These are phyloP conservation scores for Lasioglossum figueresi DNA, from an alignment of 2,888 invertebrate species.

Conservation along the genomic window DNA sequence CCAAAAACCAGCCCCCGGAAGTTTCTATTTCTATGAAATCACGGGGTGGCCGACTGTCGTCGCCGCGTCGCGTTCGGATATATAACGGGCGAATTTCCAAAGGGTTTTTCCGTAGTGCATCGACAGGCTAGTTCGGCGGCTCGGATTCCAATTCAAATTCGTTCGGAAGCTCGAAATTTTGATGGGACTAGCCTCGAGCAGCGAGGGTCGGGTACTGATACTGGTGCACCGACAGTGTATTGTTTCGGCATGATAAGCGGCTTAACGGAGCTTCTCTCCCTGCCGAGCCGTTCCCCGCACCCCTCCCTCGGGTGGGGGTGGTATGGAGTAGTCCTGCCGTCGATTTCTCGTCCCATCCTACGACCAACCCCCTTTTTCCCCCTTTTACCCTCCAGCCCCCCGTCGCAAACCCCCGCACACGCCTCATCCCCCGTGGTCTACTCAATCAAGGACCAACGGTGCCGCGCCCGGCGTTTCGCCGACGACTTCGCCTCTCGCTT, in stretches of 20 bases:
- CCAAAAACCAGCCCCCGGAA: not conserved
- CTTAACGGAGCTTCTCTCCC: constrained; percentile 82
- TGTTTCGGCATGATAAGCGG: constrained; percentile 84
- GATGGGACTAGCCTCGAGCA: constrained; percentile 75
- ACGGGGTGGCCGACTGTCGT: constrained; percentile 47
- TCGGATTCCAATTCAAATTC: constrained; percentile 78
- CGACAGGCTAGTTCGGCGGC: constrained; percentile 71
- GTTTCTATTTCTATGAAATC: constrained; percentile 30
- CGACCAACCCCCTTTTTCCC: constrained; percentile 16
- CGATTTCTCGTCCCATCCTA: constrained; percentile 73
- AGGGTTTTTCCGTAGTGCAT: constrained; percentile 61
- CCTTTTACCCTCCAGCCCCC: not conserved
- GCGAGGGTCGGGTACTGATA: constrained; percentile 80
- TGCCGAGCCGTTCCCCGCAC: constrained; percentile 57
- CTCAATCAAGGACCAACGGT: constrained; percentile 72
- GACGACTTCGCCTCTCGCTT: constrained; percentile 38
- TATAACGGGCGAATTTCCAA: constrained; percentile 45
- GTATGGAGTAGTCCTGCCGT: constrained; percentile 75
- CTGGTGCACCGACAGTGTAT: constrained; percentile 84
- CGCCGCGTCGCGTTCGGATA: not conserved
- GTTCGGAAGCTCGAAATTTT: constrained; percentile 80
- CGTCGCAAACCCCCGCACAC: not conserved
- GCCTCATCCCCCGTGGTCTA: constrained; percentile 44
- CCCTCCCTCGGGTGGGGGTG: constrained; percentile 33
- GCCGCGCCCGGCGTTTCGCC: constrained; percentile 43